Evolutionary conservation across 2,113 vertebrate genomes (phyloP).

Genomic region (Thunnus thynnus): DNA sequence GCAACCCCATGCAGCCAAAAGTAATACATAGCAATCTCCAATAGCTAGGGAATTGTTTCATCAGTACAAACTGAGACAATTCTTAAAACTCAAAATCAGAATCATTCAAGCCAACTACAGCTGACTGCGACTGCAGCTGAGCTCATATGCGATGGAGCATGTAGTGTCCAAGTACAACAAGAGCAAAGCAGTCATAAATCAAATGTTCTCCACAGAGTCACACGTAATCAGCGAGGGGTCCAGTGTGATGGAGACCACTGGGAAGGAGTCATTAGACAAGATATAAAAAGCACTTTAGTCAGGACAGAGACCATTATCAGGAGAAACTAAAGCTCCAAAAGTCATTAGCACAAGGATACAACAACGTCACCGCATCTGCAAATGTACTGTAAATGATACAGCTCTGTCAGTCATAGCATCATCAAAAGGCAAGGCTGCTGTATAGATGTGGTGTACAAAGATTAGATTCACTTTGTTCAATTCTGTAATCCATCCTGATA

Average conservation of each 20-base stretch:
- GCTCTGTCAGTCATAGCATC: not conserved
- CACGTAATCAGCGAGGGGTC: not conserved
- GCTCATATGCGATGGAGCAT: not conserved
- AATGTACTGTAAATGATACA: slow-evolving; percentile 31
- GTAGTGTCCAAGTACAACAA: not conserved
- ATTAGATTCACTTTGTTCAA: not conserved
- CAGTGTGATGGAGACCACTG: not conserved
- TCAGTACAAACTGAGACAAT: too few relatives aligned
- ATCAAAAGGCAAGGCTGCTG: not conserved
- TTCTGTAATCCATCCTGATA: slow-evolving; percentile 5
- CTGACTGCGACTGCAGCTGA: too few relatives aligned
- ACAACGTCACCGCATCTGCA: not conserved
- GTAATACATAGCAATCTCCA: too few relatives aligned
- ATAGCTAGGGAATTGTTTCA: too few relatives aligned
- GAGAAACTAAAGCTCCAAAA: slow-evolving; percentile 12
- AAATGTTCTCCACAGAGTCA: not conserved
- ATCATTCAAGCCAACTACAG: too few relatives aligned
- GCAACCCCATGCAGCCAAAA: too few relatives aligned
- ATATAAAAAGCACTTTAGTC: slow-evolving; percentile 6
- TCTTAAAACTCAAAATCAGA: too few relatives aligned
- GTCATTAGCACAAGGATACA: slow-evolving; percentile 23
- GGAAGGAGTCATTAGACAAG: slow-evolving; percentile 18
- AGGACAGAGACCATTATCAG: slow-evolving; percentile 14
- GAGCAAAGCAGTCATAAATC: slow-evolving; percentile 16
- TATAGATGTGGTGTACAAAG: not conserved